These are phyloP conservation scores for Caerostris extrusa DNA, from an alignment of 1,140 invertebrate genomes.

Conservation along the genomic window DNA sequence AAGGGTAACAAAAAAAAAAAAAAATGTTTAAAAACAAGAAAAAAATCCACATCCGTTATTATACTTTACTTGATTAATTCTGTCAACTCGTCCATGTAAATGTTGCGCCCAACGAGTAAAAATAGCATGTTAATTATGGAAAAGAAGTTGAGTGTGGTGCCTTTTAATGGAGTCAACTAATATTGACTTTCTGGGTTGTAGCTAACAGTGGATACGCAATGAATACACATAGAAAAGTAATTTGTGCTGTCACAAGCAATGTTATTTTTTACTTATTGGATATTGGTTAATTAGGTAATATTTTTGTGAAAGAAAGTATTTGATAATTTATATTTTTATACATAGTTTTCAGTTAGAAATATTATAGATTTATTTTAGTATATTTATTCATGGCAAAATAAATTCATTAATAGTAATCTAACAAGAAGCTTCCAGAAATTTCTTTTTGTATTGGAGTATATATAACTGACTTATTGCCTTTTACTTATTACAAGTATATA, in stretches of 20 bases:
- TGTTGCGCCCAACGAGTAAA: background rate
- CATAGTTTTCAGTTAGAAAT: too few species aligned
- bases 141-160: background rate
- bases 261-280: too few species aligned
- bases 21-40: background rate
- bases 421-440: too few species aligned
- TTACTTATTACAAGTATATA: too few species aligned
- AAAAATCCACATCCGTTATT: background rate
- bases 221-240: background rate
- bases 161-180: background rate
- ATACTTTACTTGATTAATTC: constrained; percentile 15
- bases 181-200: constrained; percentile 13
- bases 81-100: constrained; percentile 20
- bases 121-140: constrained; percentile 38
- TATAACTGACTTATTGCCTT: too few species aligned
- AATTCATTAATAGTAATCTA: too few species aligned
- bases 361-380: too few species aligned
- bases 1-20: background rate
- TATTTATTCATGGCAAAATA: too few species aligned
- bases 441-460: too few species aligned
- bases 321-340: too few species aligned
- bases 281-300: too few species aligned
- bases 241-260: background rate
- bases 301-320: too few species aligned
- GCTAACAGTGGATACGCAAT: background rate